Conservation (phyloP, 2,797 vertebrate genomes). For the Euthynnus affinis region DNA sequence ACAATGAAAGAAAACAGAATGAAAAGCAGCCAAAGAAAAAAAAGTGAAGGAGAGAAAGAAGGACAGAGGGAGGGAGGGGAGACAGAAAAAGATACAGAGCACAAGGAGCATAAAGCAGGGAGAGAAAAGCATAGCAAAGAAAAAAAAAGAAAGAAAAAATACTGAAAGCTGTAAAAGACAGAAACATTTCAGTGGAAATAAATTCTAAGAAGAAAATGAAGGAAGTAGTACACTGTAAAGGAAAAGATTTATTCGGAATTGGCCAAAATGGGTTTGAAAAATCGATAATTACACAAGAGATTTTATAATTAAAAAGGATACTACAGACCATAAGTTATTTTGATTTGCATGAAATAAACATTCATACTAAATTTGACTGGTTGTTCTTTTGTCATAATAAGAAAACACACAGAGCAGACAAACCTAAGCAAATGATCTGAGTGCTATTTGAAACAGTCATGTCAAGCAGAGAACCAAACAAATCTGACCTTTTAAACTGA, state of each 20-base stretch:
- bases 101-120: constrained; percentile 73
- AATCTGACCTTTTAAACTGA: constrained; percentile 57
- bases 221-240: constrained; percentile 53
- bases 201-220: constrained; percentile 71
- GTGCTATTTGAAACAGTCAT: constrained; percentile 15
- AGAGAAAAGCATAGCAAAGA: constrained; percentile 71
- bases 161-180: constrained; percentile 73
- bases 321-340: constrained; percentile 32
- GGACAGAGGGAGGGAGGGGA: constrained; percentile 75
- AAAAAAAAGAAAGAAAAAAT: constrained; percentile 36
- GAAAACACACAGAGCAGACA: constrained; percentile 36
- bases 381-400: constrained; percentile 33
- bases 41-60: constrained; percentile 74
- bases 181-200: constrained; percentile 76
- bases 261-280: constrained; percentile 51
- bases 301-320: constrained; percentile 38
- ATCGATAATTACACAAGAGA: constrained; percentile 49
- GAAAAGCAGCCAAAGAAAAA: constrained; percentile 84
- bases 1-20: constrained; percentile 88
- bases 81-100: constrained; percentile 81
- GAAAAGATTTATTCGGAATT: constrained; percentile 54
- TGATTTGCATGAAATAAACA: constrained; percentile 51
- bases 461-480: constrained; percentile 41
- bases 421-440: constrained; percentile 25
- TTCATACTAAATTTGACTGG: constrained; percentile 37